A percentile compares a stretch with the other conserved stretches of the same genome.
These are phyloP conservation scores for Gobiocypris rarus DNA, from an alignment of 2,113 vertebrate genomes.

Conservation along the genomic window DNA sequence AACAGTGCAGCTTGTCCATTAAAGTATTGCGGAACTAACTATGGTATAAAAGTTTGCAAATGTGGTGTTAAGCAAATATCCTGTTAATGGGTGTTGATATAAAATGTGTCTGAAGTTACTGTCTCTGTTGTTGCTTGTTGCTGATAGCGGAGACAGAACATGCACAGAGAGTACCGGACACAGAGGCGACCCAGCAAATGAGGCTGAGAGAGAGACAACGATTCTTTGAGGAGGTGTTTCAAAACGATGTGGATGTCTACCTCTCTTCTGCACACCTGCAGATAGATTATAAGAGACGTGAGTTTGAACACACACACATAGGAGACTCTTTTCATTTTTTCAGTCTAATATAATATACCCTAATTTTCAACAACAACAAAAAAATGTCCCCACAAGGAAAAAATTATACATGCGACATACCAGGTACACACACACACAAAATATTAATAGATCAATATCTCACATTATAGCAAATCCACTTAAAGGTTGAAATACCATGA, in stretches of 20 bases:
- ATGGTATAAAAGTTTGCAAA: background rate
- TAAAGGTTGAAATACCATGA: too few species aligned
- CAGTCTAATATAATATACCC: too few species aligned
- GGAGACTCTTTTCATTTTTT: background rate
- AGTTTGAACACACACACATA: constrained; percentile 60
- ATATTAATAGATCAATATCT: too few species aligned
- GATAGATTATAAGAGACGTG: constrained; percentile 90
- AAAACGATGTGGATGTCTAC: constrained; percentile 91
- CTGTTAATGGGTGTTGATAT: background rate
- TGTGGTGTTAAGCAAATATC: background rate
- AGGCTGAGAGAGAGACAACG: constrained; percentile 89
- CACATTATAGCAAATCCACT: too few species aligned
- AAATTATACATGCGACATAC: too few species aligned
- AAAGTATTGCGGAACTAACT: background rate
- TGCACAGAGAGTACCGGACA: constrained; percentile 69
- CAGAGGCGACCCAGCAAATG: constrained; percentile 84
- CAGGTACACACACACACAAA: too few species aligned
- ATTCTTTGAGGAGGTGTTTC: constrained; percentile 96
- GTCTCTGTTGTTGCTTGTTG: constrained; percentile 16
- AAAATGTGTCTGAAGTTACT: background rate
- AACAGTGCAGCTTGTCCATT: background rate
- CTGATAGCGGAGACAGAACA: constrained; percentile 71
- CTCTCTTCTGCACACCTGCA: constrained; percentile 89
- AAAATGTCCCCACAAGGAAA: too few species aligned
- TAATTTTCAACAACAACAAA: too few species aligned